Base-by-base conservation (phyloP, 1,140 invertebrate species). In the Lordiphosa stackelbergi region DNA sequence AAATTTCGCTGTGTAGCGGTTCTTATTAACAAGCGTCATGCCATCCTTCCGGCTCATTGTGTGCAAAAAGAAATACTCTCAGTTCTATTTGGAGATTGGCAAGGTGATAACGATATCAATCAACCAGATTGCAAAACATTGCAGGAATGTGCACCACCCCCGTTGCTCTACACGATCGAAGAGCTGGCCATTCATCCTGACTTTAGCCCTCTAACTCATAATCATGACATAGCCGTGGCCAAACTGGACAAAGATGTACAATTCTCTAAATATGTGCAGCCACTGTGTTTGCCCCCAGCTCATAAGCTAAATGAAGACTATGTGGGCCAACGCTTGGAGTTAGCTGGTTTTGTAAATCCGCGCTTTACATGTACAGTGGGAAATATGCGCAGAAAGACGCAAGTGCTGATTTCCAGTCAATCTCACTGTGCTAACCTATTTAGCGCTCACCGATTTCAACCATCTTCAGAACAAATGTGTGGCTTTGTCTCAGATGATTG, bases 121-220 rank as follows among this genome's bases (percentile, higher is more conserved):
- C 5, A 1, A 2, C 19, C 13, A 0, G 56, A 59, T 12, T 59
- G 56, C 2, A 37, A 19, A 4, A 8, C 13, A 9, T 12, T 13
- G 11, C 37, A 24, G 28, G 34, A 19, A 0, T 59, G 56, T 13
- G 11, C 31, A 3, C 51, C 56, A 1, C 28, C 52, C 16, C 56
- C 56, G 8, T 22, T 43, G 5, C 28, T 28, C 8, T 43, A 57
- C 11, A 22, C 35, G 5, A 37, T 64, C 41, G 16, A 45, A 16
- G 48, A 60, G 24, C 24, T 64, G 12, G 59, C 61, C n/a, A 41
- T 64, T 16, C 48, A 64, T n/a, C 61, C 61, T 5, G 34, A 47
- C 28, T 31, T 35, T 22, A 12, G 7, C 22, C 3, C 7, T n/a
- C 3, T 4, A 11, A 48, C 53, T 11, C 24, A 7, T 4, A 4